A percentile compares a stretch with the other conserved stretches of the same genome.
Evolutionary conservation across 2,797 vertebrate genomes (phyloP).

Genomic region (Synanceia verrucosa): DNA sequence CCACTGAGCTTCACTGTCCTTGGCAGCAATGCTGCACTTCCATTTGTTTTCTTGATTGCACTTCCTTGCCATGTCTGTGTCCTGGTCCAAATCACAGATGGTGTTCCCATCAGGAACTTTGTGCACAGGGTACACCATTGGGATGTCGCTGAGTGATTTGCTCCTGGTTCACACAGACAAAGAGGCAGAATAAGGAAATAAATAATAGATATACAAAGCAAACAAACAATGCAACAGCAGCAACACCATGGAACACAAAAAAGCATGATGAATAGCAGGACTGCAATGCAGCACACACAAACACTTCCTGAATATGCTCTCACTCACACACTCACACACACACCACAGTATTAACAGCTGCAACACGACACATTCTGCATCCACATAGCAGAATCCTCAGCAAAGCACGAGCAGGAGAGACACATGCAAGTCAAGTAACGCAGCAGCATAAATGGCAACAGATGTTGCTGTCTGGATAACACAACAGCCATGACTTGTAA

Average conservation of each 20-base stretch:
- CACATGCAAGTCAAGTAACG: conserved; percentile 42
- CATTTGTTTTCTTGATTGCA: conserved; percentile 83
- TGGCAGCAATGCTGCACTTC: conserved; percentile 78
- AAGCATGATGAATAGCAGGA: not conserved
- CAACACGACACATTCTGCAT: conserved; percentile 47
- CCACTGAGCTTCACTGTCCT: conserved; percentile 92
- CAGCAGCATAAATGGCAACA: conserved; percentile 48
- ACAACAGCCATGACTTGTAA: conserved; percentile 48
- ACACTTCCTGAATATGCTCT: not conserved
- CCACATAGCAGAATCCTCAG: conserved; percentile 55
- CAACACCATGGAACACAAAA: conserved; percentile 8
- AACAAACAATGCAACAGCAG: not conserved
- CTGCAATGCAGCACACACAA: not conserved
- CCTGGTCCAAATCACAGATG: conserved; percentile 71
- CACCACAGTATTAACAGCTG: conserved; percentile 26
- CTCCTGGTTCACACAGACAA: conserved; percentile 82
- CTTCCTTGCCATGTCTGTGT: conserved; percentile 67
- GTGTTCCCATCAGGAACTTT: conserved; percentile 45
- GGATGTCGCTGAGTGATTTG: conserved; percentile 90
- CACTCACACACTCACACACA: not conserved
- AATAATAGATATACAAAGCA: conserved; percentile 2
- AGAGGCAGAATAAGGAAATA: conserved; percentile 10
- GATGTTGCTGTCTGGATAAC: conserved; percentile 55
- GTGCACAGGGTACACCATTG: conserved; percentile 55
- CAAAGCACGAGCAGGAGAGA: conserved; percentile 36